A percentile compares a stretch with the other conserved stretches of the same genome.
These are phyloP conservation scores for Polymixis lichenea DNA, from an alignment of 2,888 invertebrate genomes.

Conservation along the genomic window DNA sequence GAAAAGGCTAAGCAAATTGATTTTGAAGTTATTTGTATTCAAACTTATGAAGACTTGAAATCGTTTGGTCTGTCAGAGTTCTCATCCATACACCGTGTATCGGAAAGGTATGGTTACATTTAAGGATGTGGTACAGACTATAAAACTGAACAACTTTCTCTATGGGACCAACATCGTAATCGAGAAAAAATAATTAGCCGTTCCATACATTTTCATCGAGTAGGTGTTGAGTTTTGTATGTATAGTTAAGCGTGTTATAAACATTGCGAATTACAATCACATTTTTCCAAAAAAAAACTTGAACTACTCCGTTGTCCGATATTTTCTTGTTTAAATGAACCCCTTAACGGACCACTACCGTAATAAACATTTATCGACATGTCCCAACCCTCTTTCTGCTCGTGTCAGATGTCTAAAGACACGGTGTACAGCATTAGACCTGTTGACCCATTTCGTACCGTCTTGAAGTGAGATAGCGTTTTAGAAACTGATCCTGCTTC, in stretches of 20 bases:
- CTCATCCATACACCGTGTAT: not conserved
- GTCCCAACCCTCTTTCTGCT: constrained; percentile 46
- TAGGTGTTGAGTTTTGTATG: too few relatives aligned
- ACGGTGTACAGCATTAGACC: constrained; percentile 56
- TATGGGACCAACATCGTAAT: too few relatives aligned
- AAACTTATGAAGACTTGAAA: not conserved
- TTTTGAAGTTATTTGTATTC: not conserved
- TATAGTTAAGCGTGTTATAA: too few relatives aligned
- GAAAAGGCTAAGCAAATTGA: too few relatives aligned
- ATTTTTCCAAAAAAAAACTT: not conserved
- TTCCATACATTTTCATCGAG: too few relatives aligned
- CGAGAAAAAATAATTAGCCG: too few relatives aligned
- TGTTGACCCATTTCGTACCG: constrained; percentile 54
- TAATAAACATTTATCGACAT: constrained; percentile 59
- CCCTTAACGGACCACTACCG: constrained; percentile 26
- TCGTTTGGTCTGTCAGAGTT: not conserved
- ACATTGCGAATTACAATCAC: too few relatives aligned
- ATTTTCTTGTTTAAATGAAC: constrained; percentile 13
- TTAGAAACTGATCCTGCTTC: constrained; percentile 30
- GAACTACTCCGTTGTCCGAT: not conserved
- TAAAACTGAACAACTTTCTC: too few relatives aligned
- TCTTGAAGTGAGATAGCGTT: constrained; percentile 30
- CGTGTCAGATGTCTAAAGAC: constrained; percentile 57
- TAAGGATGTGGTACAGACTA: too few relatives aligned
- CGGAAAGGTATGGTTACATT: too few relatives aligned